Evolutionary conservation across 2,797 vertebrate genomes (phyloP).

Genomic region (Pyrocephalus nanus): DNA sequence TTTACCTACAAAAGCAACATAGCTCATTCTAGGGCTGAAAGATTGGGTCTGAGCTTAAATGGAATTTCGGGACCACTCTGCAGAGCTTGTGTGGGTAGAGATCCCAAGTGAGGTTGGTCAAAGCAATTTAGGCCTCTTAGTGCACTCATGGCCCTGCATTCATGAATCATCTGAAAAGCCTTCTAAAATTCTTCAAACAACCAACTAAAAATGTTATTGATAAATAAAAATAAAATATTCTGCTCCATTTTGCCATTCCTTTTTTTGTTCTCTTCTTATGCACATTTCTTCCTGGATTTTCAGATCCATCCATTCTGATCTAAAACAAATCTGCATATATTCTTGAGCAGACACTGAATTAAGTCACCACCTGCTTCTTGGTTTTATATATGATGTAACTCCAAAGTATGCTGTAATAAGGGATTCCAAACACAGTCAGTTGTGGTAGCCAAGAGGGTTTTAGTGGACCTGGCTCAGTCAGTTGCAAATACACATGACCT

Average conservation of each 20-base stretch:
- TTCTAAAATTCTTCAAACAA: not conserved
- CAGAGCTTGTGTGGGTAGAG: not conserved
- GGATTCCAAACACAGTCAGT: not conserved
- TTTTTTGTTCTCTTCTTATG: not conserved
- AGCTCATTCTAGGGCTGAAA: not conserved
- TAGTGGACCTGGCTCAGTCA: not conserved
- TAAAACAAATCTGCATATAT: not conserved
- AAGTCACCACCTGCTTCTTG: not conserved
- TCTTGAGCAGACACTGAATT: not conserved
- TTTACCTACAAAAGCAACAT: not conserved
- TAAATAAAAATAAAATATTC: not conserved
- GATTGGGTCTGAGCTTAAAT: not conserved
- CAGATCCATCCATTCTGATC: not conserved
- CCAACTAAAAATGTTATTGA: not conserved
- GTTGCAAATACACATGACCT: not conserved
- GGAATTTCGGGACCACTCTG: not conserved
- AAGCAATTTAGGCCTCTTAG: not conserved
- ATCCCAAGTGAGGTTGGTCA: not conserved
- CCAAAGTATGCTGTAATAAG: not conserved
- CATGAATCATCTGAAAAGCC: not conserved
- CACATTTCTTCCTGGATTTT: not conserved
- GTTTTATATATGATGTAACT: not conserved
- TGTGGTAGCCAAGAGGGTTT: not conserved
- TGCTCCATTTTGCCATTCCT: not conserved
- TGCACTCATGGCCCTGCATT: not conserved